Evolutionary conservation across 2,113 vertebrate species (phyloP).

Genomic region (Gopherus flavomarginatus): DNA sequence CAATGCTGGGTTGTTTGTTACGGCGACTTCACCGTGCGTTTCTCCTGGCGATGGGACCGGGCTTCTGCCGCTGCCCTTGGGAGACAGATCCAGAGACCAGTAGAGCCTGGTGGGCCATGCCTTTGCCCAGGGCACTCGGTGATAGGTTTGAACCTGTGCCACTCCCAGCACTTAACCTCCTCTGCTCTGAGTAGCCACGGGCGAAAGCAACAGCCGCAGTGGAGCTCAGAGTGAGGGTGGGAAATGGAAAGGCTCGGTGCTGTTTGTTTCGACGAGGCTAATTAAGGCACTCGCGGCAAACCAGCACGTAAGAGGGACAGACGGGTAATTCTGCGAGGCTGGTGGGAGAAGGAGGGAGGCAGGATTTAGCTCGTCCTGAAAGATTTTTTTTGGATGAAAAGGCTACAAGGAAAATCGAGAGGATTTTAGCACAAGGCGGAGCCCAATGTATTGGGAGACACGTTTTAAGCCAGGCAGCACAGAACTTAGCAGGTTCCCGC

Average conservation of each 20-base stretch:
- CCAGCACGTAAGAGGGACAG: background rate
- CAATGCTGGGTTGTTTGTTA: background rate
- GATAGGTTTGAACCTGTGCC: conserved; percentile 58
- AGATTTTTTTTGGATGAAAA: background rate
- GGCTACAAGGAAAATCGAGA: background rate
- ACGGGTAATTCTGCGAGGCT: background rate
- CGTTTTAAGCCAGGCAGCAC: background rate
- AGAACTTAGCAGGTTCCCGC: background rate
- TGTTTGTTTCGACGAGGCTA: background rate
- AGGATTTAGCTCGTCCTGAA: background rate
- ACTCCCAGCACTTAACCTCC: conserved; percentile 58
- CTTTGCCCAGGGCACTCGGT: conserved; percentile 46
- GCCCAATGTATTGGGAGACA: background rate
- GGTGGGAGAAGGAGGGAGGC: background rate
- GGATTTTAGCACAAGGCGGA: background rate
- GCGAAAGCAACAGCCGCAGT: background rate
- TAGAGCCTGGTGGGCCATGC: background rate
- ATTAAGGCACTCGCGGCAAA: background rate
- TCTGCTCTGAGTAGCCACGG: background rate
- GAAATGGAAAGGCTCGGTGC: background rate
- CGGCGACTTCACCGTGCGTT: background rate
- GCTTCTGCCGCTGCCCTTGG: background rate
- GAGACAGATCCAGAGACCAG: fast-evolving
- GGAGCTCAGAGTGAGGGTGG: conserved; percentile 22
- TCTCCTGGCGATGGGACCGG: background rate